Evolutionary conservation across 2,888 invertebrate genomes (phyloP).

Genomic region (Drosophila cognata): DNA sequence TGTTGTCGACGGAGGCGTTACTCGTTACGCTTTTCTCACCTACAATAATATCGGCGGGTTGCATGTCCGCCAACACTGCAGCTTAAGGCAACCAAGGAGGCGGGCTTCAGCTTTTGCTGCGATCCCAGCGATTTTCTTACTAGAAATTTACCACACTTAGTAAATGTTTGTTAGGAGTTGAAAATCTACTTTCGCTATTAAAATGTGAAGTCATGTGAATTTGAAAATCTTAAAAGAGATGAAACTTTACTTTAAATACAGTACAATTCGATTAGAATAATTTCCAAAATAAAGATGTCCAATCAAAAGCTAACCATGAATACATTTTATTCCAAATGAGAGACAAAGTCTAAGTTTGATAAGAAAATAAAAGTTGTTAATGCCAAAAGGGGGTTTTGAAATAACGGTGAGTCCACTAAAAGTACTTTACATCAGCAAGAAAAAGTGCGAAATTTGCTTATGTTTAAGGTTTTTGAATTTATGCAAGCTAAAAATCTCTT

Average conservation of each 20-base stretch:
- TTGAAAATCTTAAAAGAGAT: too few relatives aligned
- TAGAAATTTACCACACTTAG: conserved; percentile 19
- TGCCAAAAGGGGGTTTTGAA: conserved; percentile 81
- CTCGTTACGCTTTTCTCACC: conserved; percentile 39
- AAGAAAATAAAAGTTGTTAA: neutral
- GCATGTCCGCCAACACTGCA: conserved; percentile 18
- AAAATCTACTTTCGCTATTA: neutral
- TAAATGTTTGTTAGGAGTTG: neutral
- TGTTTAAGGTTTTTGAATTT: too few relatives aligned
- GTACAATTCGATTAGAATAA: too few relatives aligned
- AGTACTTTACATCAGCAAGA: too few relatives aligned
- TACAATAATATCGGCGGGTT: conserved; percentile 41
- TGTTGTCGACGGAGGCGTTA: conserved; percentile 16
- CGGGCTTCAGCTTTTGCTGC: conserved; percentile 49
- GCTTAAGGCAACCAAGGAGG: neutral
- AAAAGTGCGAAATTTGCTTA: too few relatives aligned
- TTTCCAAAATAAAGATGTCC: too few relatives aligned
- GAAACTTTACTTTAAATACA: too few relatives aligned
- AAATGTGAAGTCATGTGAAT: neutral
- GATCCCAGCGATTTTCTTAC: conserved; percentile 36
- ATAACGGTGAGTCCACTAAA: too few relatives aligned
- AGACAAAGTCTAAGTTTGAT: too few relatives aligned
- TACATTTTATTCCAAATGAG: too few relatives aligned
- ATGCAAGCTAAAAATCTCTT: too few relatives aligned
- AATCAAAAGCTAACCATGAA: too few relatives aligned